Base-by-base conservation (phyloP, 2,797 vertebrate genomes). In the Pempheris klunzingeri region DNA sequence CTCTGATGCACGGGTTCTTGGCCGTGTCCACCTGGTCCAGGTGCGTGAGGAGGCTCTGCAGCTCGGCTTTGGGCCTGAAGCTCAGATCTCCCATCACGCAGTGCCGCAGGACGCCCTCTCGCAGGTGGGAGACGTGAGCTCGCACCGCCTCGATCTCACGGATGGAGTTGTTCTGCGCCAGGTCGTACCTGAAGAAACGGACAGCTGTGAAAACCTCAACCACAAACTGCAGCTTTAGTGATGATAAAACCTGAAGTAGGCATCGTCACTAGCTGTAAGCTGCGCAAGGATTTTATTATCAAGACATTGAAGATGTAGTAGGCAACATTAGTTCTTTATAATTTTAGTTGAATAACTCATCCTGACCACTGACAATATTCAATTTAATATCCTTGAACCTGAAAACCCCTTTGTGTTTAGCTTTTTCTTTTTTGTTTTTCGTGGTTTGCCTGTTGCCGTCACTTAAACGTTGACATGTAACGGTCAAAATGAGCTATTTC, bases 1-100 rank as follows among this genome's bases (percentile, higher is more conserved):
- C 98, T 36, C 98, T 93, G 92, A 99, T 99, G 87, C 98, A 99
- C 7, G 98, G 98, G 92, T 99, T 99, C 71, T 94, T 97, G 54
- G 96, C 98, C 0, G 96, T 95, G 84, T 97, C 97, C 78, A 99
- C 97, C 88, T 98, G 96, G 87, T 99, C 98, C 82, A 99, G 92
- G 73, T 92, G 94, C 0, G 95, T 94, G 10, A 99, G 97, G 38
- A 99, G 92, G 66, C 96, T 93, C 92, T 99, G 98, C 78, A 99
- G 86, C 82, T 99, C 97, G 0, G 96, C 94, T 77, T 98, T 98
- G 85, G 95, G 95, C 70, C 95, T 92, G 92, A 97, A 94, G 87
- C 94, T 92, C 44, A 96, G 83, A n/a, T 98, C 97, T 0, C 96
- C 94, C 49, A 94, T 82, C 6, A 88, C 92, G n/a, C 95, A 96